Percentiles rank a stretch among this genome's conserved stretches.
phyloP scores from a whole-genome alignment of 2,113 vertebrate genomes.

The Pandion haliaetus region DNA sequence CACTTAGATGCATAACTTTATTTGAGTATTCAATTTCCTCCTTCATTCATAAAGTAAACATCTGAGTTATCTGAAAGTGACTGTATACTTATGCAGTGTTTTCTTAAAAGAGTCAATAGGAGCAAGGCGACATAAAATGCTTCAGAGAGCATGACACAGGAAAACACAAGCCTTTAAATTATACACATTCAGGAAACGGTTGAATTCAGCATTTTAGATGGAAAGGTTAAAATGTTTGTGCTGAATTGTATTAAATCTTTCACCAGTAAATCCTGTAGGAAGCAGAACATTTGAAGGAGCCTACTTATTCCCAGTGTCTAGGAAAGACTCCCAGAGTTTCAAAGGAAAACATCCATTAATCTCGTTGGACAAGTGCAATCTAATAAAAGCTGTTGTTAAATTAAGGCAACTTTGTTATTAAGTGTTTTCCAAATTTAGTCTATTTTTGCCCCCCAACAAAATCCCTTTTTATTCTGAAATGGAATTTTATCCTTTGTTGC shows the following conservation, averaged over 20 bases:
- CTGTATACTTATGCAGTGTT: constrained; percentile 54
- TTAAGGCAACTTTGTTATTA: constrained; percentile 11
- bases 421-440: constrained; percentile 50
- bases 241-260: constrained; percentile 70
- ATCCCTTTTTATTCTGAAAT: not conserved
- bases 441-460: not conserved
- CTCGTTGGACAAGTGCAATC: constrained; percentile 60
- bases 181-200: constrained; percentile 72
- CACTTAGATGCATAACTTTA: constrained; percentile 48
- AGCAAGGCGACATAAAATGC: constrained; percentile 61
- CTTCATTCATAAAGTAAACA: constrained; percentile 73
- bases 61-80: constrained; percentile 59
- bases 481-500: not conserved
- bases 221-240: constrained; percentile 68
- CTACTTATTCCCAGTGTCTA: constrained; percentile 62
- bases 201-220: constrained; percentile 22
- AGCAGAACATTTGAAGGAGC: constrained; percentile 54
- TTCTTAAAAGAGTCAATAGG: constrained; percentile 56
- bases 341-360: constrained; percentile 74
- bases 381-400: constrained; percentile 68
- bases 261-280: constrained; percentile 66
- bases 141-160: constrained; percentile 68
- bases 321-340: constrained; percentile 70
- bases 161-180: constrained; percentile 69
- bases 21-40: constrained; percentile 68